Conservation (phyloP, 2,888 invertebrate genomes). For the Mimas tiliae region DNA sequence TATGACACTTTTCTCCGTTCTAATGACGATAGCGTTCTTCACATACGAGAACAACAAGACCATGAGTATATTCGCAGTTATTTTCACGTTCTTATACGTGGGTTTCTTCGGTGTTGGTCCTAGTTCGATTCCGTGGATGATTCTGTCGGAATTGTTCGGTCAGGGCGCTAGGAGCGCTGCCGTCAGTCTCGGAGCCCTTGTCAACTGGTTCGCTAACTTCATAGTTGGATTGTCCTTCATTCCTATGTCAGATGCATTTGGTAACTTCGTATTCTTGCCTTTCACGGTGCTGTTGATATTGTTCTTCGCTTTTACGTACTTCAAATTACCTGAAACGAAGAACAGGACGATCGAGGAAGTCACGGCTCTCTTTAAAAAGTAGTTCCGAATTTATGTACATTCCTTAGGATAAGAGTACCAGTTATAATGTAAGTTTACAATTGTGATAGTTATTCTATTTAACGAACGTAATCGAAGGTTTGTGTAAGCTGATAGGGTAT, state of each 20-base stretch:
- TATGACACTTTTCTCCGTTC: constrained; percentile 89
- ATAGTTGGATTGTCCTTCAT: constrained; percentile 79
- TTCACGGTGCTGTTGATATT: constrained; percentile 73
- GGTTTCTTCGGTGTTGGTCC: constrained; percentile 81
- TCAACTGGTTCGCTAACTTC: constrained; percentile 83
- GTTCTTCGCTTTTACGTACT: constrained; percentile 77
- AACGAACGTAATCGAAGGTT: constrained; percentile 30
- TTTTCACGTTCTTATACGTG: constrained; percentile 79
- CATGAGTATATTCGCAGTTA: constrained; percentile 78
- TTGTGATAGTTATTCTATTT: constrained; percentile 55
- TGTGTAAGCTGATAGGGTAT: constrained; percentile 24
- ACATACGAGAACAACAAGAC: constrained; percentile 69
- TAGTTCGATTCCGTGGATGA: constrained; percentile 83
- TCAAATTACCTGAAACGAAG: constrained; percentile 80
- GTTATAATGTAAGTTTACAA: constrained; percentile 60
- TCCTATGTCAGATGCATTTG: constrained; percentile 64
- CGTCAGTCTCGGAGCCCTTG: constrained; percentile 77
- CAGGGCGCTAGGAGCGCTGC: constrained; percentile 80
- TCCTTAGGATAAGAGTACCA: constrained; percentile 57
- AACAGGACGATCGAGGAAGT: constrained; percentile 81
- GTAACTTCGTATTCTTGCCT: constrained; percentile 76
- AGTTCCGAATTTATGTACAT: constrained; percentile 51
- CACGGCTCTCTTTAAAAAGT: constrained; percentile 78
- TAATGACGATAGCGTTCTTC: constrained; percentile 86
- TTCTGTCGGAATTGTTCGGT: constrained; percentile 78